phyloP scores from a whole-genome alignment of 2,888 invertebrate species.

The Macrophya annulata region DNA sequence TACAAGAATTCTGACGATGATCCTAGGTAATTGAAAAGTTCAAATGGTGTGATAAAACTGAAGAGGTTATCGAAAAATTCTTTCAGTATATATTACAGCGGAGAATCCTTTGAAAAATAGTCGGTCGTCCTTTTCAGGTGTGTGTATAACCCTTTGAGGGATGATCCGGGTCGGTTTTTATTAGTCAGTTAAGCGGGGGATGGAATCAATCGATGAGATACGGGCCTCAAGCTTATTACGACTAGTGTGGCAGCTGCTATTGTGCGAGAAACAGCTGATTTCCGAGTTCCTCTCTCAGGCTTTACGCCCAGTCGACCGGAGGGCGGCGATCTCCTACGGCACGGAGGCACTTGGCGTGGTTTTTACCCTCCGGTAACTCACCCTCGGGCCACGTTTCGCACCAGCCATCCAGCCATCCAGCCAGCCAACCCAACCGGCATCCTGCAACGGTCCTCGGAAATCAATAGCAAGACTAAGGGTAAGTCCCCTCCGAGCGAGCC shows the following conservation, averaged over 20 bases:
- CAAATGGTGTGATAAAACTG: neutral
- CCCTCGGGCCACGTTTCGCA: slow-evolving; percentile 60
- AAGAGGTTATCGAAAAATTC: neutral
- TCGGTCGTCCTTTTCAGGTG: neutral
- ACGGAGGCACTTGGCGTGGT: slow-evolving; percentile 52
- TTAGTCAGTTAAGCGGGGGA: slow-evolving; percentile 22
- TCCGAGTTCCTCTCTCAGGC: slow-evolving; percentile 61
- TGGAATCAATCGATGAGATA: slow-evolving; percentile 61
- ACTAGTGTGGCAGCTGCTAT: slow-evolving; percentile 60
- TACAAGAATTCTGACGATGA: neutral
- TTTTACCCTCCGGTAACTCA: slow-evolving; percentile 57
- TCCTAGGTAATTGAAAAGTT: neutral
- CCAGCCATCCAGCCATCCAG: slow-evolving; percentile 41
- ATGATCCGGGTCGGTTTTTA: slow-evolving; percentile 20
- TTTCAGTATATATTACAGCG: neutral
- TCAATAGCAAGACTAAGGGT: slow-evolving; percentile 63
- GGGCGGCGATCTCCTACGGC: neutral
- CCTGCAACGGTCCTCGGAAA: slow-evolving; percentile 64
- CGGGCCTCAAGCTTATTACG: slow-evolving; percentile 66
- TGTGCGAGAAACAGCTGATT: slow-evolving; percentile 68
- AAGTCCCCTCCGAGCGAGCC: slow-evolving; percentile 49
- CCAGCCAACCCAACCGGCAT: slow-evolving; percentile 47
- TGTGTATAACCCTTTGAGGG: slow-evolving; percentile 16
- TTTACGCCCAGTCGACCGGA: neutral
- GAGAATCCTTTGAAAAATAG: neutral